Evolutionary conservation across 2,113 vertebrate species (phyloP).

Genomic region (Urocynchramus pylzowi): DNA sequence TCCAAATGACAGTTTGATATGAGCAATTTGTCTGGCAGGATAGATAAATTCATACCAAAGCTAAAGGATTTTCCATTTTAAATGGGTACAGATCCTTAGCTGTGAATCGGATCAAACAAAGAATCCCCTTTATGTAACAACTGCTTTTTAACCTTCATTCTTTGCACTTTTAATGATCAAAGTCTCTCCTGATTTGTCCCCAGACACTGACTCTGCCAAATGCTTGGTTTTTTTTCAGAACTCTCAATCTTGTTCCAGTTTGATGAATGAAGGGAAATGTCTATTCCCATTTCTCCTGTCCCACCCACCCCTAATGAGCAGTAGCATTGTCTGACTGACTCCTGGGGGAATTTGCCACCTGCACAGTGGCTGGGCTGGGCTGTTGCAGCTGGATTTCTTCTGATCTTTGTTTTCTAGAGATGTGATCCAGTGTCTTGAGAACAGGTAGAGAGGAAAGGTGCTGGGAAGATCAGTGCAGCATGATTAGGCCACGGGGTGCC

Average conservation of each 20-base stretch:
- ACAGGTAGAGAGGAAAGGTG: neutral
- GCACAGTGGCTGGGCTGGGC: neutral
- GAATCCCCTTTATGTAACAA: conserved; percentile 35
- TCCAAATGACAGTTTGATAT: conserved; percentile 54
- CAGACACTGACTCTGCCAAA: conserved; percentile 15
- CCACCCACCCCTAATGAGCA: conserved; percentile 52
- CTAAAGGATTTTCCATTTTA: conserved; percentile 60
- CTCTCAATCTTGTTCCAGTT: conserved; percentile 20
- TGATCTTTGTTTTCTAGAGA: neutral
- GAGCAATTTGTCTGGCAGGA: conserved; percentile 49
- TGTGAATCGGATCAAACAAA: neutral
- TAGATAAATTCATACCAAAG: conserved; percentile 54
- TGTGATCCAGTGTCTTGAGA: neutral
- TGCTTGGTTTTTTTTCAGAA: neutral
- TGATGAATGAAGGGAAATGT: conserved; percentile 56
- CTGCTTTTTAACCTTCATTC: conserved; percentile 5
- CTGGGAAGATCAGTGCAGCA: neutral
- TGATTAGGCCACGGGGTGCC: neutral
- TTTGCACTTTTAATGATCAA: conserved; percentile 22
- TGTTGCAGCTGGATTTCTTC: neutral
- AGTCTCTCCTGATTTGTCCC: conserved; percentile 25
- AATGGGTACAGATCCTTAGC: conserved; percentile 42
- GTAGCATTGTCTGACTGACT: conserved; percentile 24
- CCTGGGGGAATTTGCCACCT: conserved; percentile 42
- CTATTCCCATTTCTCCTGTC: conserved; percentile 44